A percentile compares a stretch with the other conserved stretches of the same genome.
Conservation (phyloP, 2,797 vertebrate genomes). For the Threskiornis aethiopicus region DNA sequence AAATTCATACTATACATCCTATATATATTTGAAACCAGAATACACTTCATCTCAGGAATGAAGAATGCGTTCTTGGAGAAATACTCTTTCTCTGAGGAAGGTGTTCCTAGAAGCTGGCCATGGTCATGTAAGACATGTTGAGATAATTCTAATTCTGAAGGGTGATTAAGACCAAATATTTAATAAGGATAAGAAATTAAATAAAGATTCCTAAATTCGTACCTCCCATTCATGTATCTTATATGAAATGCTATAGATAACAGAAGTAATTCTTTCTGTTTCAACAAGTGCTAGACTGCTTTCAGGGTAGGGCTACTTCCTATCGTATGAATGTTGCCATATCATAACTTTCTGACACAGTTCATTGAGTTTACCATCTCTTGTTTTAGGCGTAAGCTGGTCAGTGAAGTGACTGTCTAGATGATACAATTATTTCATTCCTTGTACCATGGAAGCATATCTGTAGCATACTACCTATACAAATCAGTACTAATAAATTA, state of each 20-base stretch:
- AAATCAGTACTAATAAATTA: background rate
- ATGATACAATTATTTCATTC: background rate
- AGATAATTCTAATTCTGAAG: background rate
- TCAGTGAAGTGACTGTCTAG: background rate
- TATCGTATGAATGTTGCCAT: background rate
- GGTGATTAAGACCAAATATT: background rate
- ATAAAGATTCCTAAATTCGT: background rate
- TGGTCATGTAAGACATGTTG: background rate
- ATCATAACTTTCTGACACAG: background rate
- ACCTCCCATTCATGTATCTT: background rate
- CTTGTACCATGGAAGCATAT: background rate
- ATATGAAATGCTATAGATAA: background rate
- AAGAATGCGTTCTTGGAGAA: background rate
- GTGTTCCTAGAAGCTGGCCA: background rate
- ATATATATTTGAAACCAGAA: background rate
- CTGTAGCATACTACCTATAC: background rate
- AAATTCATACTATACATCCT: background rate
- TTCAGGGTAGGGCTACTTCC: background rate
- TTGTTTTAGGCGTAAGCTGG: background rate
- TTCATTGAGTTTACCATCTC: background rate
- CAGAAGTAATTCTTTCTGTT: background rate
- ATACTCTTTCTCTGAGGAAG: background rate
- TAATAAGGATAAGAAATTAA: background rate
- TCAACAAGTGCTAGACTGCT: background rate
- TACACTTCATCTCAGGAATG: background rate